These are phyloP conservation scores for Crenichthys baileyi DNA, from an alignment of 2,797 vertebrate genomes.

Conservation along the genomic window DNA sequence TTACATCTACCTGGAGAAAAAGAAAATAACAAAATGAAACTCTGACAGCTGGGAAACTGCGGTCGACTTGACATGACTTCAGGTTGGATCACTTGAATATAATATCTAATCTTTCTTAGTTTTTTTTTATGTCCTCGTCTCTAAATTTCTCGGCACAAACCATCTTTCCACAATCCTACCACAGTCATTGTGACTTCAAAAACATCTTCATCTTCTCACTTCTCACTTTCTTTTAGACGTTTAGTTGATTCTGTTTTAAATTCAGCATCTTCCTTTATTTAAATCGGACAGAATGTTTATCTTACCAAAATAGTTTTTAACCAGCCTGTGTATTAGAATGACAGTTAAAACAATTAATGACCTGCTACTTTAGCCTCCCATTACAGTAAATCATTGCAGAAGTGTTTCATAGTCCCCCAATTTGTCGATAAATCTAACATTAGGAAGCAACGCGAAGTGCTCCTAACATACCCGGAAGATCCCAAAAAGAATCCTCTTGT, in stretches of 20 bases:
- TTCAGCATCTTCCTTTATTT: background rate
- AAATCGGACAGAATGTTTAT: constrained; percentile 16
- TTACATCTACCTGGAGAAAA: background rate
- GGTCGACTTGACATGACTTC: background rate
- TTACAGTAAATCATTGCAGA: background rate
- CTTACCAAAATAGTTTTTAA: background rate
- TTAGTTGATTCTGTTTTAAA: background rate
- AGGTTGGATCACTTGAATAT: constrained; percentile 11
- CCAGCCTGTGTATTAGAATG: background rate
- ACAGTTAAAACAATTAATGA: constrained; percentile 29
- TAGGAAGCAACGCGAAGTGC: background rate
- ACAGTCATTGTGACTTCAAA: constrained; percentile 3
- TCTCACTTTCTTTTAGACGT: background rate
- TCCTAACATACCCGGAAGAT: background rate
- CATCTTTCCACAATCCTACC: background rate
- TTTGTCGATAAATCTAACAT: background rate
- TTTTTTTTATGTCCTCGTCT: background rate
- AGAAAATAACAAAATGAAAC: background rate
- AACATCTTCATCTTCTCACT: constrained; percentile 13
- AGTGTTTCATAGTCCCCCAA: background rate
- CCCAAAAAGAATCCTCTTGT: background rate
- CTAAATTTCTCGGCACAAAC: background rate
- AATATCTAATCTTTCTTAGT: no score
- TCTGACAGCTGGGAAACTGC: background rate
- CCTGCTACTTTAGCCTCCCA: background rate